These are phyloP conservation scores for Pelecanoides urinatrix DNA, from an alignment of 2,113 vertebrate genomes.

Conservation along the genomic window DNA sequence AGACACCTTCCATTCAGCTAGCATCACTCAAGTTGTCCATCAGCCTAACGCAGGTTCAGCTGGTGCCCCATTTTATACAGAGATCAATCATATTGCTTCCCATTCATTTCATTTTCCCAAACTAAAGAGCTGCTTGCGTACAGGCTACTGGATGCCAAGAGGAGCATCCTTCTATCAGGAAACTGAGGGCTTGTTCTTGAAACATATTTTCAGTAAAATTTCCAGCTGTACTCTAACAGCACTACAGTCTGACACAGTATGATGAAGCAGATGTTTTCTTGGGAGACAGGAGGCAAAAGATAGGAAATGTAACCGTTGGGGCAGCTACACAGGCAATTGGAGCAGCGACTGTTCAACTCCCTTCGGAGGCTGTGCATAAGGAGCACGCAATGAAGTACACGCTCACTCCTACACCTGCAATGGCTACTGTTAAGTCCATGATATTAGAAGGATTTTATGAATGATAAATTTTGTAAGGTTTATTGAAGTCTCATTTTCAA, in stretches of 20 bases:
- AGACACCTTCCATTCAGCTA: background rate
- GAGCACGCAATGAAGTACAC: background rate
- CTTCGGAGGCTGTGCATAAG: background rate
- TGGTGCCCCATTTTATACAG: background rate
- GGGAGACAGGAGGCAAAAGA: background rate
- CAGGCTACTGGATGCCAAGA: background rate
- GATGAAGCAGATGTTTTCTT: background rate
- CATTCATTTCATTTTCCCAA: background rate
- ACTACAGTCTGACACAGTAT: background rate
- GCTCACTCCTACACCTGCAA: background rate
- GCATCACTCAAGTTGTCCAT: background rate
- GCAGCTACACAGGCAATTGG: background rate
- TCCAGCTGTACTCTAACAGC: background rate
- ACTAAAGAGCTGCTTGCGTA: background rate
- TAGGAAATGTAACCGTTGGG: accelerated
- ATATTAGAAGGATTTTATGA: background rate
- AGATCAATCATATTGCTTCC: background rate
- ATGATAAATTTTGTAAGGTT: background rate
- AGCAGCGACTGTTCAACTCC: background rate
- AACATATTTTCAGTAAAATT: background rate
- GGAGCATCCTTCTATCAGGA: background rate
- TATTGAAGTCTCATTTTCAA: background rate
- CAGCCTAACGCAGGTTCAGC: background rate
- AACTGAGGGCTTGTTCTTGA: background rate
- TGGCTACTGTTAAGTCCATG: background rate